Evolutionary conservation across 2,797 vertebrate species (phyloP).

Genomic region (Gymnothorax javanicus): DNA sequence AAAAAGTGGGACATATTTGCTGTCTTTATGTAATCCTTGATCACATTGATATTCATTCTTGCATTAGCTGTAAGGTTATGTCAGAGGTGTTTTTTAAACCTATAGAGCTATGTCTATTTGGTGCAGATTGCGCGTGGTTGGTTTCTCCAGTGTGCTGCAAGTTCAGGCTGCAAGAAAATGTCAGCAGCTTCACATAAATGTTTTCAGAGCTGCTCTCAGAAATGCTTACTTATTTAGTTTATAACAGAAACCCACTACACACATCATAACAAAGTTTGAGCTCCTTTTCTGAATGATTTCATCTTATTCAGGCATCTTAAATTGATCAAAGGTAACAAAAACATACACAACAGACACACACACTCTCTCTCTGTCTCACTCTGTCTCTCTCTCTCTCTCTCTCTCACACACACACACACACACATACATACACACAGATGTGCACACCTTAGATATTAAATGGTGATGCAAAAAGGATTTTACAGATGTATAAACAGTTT

Average conservation of each 20-base stretch:
- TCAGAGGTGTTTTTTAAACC: neutral
- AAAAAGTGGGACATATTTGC: too few species aligned
- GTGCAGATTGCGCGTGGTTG: neutral
- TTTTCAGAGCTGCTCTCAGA: neutral
- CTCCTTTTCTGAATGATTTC: neutral
- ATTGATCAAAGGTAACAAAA: neutral
- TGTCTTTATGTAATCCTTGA: too few species aligned
- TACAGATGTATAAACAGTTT: too few species aligned
- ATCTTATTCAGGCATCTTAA: neutral
- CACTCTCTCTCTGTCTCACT: too few species aligned
- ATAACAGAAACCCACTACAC: neutral
- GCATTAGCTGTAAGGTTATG: neutral
- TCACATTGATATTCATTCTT: too few species aligned
- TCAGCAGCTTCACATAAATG: neutral
- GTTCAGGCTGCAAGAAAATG: neutral
- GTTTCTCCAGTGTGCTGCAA: neutral
- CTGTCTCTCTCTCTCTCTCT: too few species aligned
- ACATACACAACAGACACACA: neutral
- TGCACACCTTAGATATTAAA: too few species aligned
- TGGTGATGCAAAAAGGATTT: too few species aligned
- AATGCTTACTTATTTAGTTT: neutral
- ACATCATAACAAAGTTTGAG: neutral
- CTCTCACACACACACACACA: too few species aligned
- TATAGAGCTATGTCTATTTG: neutral
- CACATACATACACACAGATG: too few species aligned